Evolutionary conservation across 1,140 invertebrate genomes (phyloP), one percentile per base, ranked within the genome.

Genomic region (Octopus sinensis): DNA sequence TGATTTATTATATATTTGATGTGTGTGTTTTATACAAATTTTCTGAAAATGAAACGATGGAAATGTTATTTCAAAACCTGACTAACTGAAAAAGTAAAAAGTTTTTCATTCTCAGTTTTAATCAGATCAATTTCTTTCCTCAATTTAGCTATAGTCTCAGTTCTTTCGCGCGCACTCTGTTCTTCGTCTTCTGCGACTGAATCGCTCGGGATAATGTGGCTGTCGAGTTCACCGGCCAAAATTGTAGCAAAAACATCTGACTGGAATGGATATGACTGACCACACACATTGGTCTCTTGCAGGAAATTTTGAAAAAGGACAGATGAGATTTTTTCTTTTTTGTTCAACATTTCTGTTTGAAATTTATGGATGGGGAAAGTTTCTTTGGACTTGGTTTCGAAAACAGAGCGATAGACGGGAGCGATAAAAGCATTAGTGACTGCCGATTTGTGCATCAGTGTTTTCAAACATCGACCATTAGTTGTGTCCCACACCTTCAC

Each of bases 401-500:
- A 23, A 13, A 73, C 5, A 13, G 68, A 73, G 5, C 5, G 90
- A 17, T 90, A 91, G 4, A 91, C 88, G 13, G 92, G 88, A 0
- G 91, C 89, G 81, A 95, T 93, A 76, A 93, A 92, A 1, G 93
- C 92, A 90, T 96, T 95, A 6, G 93, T 95, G 1, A 96, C 92
- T 6, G 93, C 86, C 30, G 94, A 95, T 88, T 94, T 95, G 84
- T 95, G 94, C 43, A 91, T 89, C 53, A 97, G 91, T 12, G 92
- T 93, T 83, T 93, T 92, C 12, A 95, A 89, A 79, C 94, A 93
- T 85, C 96, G 94, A 75, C 92, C 90, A 87, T 94, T 96, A 53
- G 87, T 87, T 56, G 96, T 93, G 84, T 97, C 93, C 96, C 96
- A 97, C 51, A 96, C 86, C 84, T 94, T 93, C 1, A 96, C 93